phyloP scores from a whole-genome alignment of 1,140 invertebrate genomes.

The Anthonomus grandis region DNA sequence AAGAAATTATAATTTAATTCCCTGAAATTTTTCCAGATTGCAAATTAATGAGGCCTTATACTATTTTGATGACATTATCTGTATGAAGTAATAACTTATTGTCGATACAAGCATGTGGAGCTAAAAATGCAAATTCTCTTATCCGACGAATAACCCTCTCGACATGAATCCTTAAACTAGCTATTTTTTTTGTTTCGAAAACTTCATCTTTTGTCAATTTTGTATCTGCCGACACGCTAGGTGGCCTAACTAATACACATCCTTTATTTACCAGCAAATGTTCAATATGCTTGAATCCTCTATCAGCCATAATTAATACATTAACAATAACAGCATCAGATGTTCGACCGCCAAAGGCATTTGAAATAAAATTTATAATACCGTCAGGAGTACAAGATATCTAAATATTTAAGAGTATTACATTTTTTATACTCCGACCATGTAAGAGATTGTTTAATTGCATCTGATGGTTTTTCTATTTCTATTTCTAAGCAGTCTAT shows the following conservation, averaged over 20 bases:
- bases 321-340: slow-evolving; percentile 37
- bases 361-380: slow-evolving; percentile 45
- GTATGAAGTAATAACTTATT: slow-evolving; percentile 23
- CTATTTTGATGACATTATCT: slow-evolving; percentile 30
- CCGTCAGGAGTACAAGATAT: slow-evolving; percentile 46
- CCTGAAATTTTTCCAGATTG: too few species aligned
- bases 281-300: slow-evolving; percentile 49
- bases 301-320: slow-evolving; percentile 42
- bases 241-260: slow-evolving; percentile 44
- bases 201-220: slow-evolving; percentile 31
- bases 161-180: slow-evolving; percentile 36
- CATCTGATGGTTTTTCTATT: slow-evolving; percentile 39
- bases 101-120: slow-evolving; percentile 32
- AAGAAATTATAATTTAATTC: too few species aligned
- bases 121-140: slow-evolving; percentile 35
- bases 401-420: slow-evolving; percentile 49
- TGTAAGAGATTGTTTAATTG: slow-evolving; percentile 32
- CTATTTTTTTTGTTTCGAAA: slow-evolving; percentile 35
- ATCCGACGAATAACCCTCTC: slow-evolving; percentile 37
- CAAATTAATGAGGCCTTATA: slow-evolving; percentile 7
- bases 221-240: slow-evolving; percentile 42
- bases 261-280: too few species aligned
- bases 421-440: slow-evolving; percentile 45
- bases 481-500: slow-evolving; percentile 45
- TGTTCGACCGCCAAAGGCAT: slow-evolving; percentile 41